Percentiles rank a stretch among this genome's conserved stretches.
Evolutionary conservation across 2,888 invertebrate genomes (phyloP).

Genomic region (Cacoxenus indagator): DNA sequence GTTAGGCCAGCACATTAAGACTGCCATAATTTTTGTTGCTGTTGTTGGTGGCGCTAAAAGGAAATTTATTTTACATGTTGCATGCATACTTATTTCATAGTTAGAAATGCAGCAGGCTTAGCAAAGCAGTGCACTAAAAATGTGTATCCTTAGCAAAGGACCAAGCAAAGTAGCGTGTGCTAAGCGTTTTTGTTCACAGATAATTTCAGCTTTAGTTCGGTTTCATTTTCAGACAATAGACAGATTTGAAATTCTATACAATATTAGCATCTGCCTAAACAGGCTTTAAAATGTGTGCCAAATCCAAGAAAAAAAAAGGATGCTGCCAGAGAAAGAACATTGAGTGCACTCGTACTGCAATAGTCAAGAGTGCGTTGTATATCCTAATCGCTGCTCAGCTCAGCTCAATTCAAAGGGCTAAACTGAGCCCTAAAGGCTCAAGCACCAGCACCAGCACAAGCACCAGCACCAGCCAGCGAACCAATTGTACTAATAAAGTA

Average conservation of each 20-base stretch:
- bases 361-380: slow-evolving; percentile 1
- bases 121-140: too few species aligned
- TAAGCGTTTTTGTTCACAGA: too few species aligned
- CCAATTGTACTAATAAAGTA: slow-evolving; percentile 12
- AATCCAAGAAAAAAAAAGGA: not conserved
- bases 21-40: not conserved
- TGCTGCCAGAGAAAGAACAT: not conserved
- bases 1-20: not conserved
- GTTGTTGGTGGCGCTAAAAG: slow-evolving; percentile 6
- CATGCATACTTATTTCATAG: not conserved
- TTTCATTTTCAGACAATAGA: not conserved
- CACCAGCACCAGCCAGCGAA: not conserved
- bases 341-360: slow-evolving; percentile 27
- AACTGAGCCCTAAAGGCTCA: too few species aligned
- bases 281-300: too few species aligned
- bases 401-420: too few species aligned
- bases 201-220: too few species aligned
- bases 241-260: not conserved
- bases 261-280: not conserved
- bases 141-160: too few species aligned
- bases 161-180: too few species aligned
- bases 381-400: slow-evolving; percentile 7
- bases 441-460: too few species aligned
- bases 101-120: not conserved
- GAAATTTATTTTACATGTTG: not conserved